phyloP scores from a whole-genome alignment of 2,797 vertebrate species.

The Phataginus tricuspis region DNA sequence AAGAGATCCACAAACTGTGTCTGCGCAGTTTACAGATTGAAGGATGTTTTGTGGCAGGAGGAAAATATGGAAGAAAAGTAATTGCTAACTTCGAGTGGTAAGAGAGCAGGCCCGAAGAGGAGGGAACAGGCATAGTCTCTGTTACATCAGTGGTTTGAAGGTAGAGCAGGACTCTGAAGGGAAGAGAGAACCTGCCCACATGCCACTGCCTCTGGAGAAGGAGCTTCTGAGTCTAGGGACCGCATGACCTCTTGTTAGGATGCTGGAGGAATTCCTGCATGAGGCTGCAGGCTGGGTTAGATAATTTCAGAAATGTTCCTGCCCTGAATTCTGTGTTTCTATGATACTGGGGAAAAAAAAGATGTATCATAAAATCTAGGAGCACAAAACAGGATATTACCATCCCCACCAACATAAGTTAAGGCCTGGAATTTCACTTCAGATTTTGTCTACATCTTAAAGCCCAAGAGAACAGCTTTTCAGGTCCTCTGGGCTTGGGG shows the following conservation, averaged over 20 bases:
- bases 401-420: background rate
- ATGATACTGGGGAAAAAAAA: background rate
- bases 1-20: background rate
- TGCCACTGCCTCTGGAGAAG: background rate
- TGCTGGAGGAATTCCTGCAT: background rate
- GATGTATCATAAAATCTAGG: background rate
- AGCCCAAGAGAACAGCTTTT: background rate
- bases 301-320: background rate
- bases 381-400: background rate
- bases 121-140: background rate
- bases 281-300: background rate
- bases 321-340: background rate
- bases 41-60: background rate
- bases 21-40: background rate
- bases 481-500: background rate
- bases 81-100: background rate
- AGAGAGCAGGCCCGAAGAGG: background rate
- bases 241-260: background rate
- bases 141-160: background rate
- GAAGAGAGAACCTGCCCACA: background rate
- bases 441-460: background rate
- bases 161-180: background rate
- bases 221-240: background rate
- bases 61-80: background rate
- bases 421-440: conserved; percentile 25